Evolutionary conservation across 2,113 vertebrate genomes (phyloP).

Genomic region (Oncorhynchus mykiss): DNA sequence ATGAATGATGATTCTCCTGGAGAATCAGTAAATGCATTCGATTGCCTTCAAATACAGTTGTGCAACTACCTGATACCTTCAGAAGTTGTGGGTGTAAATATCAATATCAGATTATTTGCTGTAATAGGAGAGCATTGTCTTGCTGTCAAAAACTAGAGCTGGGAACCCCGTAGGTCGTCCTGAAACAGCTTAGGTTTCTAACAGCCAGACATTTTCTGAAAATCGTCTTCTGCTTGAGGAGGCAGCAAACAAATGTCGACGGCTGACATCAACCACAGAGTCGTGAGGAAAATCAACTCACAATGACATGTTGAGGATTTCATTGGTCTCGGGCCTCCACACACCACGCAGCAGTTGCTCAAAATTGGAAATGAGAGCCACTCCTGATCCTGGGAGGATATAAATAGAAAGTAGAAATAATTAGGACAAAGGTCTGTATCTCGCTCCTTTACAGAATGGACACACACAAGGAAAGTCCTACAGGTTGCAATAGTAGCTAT

Average conservation of each 20-base stretch:
- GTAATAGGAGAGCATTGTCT: no score
- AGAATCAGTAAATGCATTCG: no score
- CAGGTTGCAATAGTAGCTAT: neutral
- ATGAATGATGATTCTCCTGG: no score
- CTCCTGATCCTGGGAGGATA: constrained; percentile 84
- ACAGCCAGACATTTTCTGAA: neutral
- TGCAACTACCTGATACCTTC: no score
- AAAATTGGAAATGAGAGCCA: constrained; percentile 92
- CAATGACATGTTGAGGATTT: constrained; percentile 97
- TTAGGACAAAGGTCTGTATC: constrained; percentile 34
- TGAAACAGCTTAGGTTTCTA: neutral
- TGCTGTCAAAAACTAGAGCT: no score
- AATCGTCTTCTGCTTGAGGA: neutral
- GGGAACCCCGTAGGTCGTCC: no score
- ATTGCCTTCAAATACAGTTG: no score
- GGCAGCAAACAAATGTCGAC: neutral
- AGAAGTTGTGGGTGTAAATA: no score
- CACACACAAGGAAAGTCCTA: no score
- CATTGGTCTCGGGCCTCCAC: constrained; percentile 95
- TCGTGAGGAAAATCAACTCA: constrained; percentile 69
- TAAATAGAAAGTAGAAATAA: constrained; percentile 55
- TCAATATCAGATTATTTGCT: no score
- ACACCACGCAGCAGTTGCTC: constrained; percentile 94
- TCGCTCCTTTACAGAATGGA: constrained; percentile 1
- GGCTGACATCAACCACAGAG: neutral